These are phyloP conservation scores for Cylloceria caligata DNA, from an alignment of 2,888 invertebrate species.

Conservation along the genomic window DNA sequence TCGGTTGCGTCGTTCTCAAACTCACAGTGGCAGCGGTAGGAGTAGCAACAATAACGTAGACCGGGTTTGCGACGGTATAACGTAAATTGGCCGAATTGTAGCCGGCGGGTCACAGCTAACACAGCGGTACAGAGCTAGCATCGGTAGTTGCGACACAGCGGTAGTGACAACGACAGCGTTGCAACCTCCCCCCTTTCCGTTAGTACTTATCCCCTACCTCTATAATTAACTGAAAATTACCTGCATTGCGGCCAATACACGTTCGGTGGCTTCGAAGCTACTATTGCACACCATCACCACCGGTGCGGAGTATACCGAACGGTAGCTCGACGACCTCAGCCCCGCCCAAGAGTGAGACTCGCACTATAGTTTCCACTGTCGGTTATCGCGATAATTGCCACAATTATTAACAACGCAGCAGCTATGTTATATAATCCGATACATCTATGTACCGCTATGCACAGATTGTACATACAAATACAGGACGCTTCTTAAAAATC, in stretches of 20 bases:
- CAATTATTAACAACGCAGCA: slow-evolving; percentile 70
- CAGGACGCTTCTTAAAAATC: no score
- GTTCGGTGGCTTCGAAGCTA: slow-evolving; percentile 38
- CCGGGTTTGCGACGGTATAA: slow-evolving; percentile 50
- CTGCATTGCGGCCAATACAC: slow-evolving; percentile 73
- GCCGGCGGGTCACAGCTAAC: slow-evolving; percentile 44
- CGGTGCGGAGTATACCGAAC: slow-evolving; percentile 47
- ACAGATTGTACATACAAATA: not conserved
- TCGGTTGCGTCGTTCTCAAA: slow-evolving; percentile 50
- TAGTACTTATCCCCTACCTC: slow-evolving; percentile 67
- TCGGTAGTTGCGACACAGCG: slow-evolving; percentile 41
- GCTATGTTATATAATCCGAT: not conserved
- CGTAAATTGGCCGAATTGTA: slow-evolving; percentile 70
- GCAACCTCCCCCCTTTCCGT: slow-evolving; percentile 3
- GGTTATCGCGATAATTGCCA: slow-evolving; percentile 70
- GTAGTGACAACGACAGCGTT: slow-evolving; percentile 33
- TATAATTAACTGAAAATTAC: slow-evolving; percentile 80
- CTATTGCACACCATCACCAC: not conserved
- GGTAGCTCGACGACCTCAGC: slow-evolving; percentile 19
- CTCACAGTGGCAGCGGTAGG: slow-evolving; percentile 47
- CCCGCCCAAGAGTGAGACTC: slow-evolving; percentile 18
- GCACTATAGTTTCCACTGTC: slow-evolving; percentile 55
- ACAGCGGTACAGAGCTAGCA: slow-evolving; percentile 21
- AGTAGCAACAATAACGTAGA: slow-evolving; percentile 45
- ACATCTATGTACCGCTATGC: slow-evolving; percentile 1